Base-by-base conservation (phyloP, 2,113 vertebrate species). In the Lepisosteus oculatus region DNA sequence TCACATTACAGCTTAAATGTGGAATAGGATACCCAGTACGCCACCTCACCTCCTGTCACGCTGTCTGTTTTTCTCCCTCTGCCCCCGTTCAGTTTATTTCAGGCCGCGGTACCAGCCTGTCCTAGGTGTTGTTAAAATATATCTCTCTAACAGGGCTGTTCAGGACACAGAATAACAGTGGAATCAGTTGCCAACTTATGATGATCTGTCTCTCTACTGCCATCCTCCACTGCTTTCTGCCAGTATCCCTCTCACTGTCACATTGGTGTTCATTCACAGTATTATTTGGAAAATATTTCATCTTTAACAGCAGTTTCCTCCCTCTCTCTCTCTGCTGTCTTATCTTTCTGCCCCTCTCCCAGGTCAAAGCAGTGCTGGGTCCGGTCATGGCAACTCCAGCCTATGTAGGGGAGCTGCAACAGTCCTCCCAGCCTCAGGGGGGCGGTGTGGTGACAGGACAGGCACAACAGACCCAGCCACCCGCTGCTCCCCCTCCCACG, bases 311-410 rank as follows among this genome's bases (percentile, higher is more conserved):
- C 17, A 44, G 14, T 66, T n/a, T n/a, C 62, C 62, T 6, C 14
- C 59, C 65, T 6, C 69, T 74, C 65, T 78, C 70, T 65, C 79
- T 66, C 70, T 83, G 75, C 77, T 72, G 64, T 13, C 72, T 74
- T 51, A 6, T 55, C 17, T 55, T 72, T 85, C 81, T 83, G 77
- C 75, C 77, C 79, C 70, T 67, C 86, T 78, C 55, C 57, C 69
- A 79, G 72, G 74, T 70, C 76, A 82, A 65, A 75, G 77, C 70
- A n/a, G 73, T 72, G 69, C 72, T 83, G 72, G 90, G 47, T 51
- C 47, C 93, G 86, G 86, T 83, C 85, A 97, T 97, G 95, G 94
- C 94, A 85, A 96, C 95, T 74, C 90, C 94, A 79, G 91, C 93
- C 62, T 97, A 93, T 55, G 90, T 92, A 12, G 87, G 93, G 8